Conservation (phyloP, 2,113 vertebrate genomes). For the Microtus richardsoni region DNA sequence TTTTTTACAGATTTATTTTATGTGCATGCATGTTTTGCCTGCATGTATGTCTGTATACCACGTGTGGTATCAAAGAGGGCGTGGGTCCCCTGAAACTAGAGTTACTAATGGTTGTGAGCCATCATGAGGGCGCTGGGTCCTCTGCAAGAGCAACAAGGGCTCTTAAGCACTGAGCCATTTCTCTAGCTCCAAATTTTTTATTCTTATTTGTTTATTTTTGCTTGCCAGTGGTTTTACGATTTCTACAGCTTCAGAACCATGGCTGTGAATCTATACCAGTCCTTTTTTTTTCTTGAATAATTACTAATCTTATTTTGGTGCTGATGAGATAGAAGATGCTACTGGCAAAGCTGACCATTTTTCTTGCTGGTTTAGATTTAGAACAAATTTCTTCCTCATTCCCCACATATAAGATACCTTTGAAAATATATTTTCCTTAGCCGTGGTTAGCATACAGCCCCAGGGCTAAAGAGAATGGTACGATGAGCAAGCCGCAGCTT, state of each 20-base stretch:
- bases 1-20: not conserved
- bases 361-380: conserved; percentile 36
- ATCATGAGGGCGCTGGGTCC: not conserved
- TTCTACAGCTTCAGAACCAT: not conserved
- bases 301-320: conserved; percentile 7
- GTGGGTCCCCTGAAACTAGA: too few relatives aligned
- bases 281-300: not conserved
- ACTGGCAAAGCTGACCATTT: not conserved
- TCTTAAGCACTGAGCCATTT: not conserved
- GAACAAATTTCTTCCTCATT: conserved; percentile 27
- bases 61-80: not conserved
- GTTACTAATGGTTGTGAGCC: not conserved
- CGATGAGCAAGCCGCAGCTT: not conserved
- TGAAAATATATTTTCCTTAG: not conserved
- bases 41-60: not conserved
- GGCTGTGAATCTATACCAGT: not conserved
- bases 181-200: not conserved
- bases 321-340: not conserved
- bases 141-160: not conserved
- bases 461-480: not conserved
- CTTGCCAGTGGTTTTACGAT: not conserved
- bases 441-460: not conserved
- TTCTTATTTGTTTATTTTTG: not conserved
- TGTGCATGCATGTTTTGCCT: not conserved
- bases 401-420: not conserved